Base-by-base conservation (phyloP, 1,140 invertebrate species). In the Hypsibius dujardini region DNA sequence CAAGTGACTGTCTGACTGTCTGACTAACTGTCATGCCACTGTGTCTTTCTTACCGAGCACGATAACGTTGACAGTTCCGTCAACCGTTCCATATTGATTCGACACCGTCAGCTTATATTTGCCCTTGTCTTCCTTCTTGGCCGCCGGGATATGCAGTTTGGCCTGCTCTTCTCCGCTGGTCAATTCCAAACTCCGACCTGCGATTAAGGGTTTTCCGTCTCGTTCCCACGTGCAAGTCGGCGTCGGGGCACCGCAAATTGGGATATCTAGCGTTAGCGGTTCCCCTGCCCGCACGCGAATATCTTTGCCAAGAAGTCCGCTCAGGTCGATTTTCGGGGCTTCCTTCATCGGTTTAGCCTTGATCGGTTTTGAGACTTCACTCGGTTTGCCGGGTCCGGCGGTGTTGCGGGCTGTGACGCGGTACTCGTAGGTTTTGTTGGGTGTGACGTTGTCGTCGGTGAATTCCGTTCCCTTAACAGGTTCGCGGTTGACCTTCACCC, bases 371-470 rank as follows among this genome's bases (percentile, higher is more conserved):
- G 92, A 95, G 7, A 89, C 84, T 46, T 95, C 89, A 74, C 92
- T 95, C 15, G 92, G 89, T 81, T 92, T 90, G 47, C 95, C 92
- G 75, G 88, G 83, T 67, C 95, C 95, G 69, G 93, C 95, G 40
- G 91, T 90, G 80, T 98, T 98, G 7, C 90, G 86, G 59, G 95
- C 95, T 2, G 88, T 88, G 1, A 98, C 88, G 75, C 95, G 86
- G 80, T 98, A 98, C 80, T 98, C 92, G 79, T 98, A 98, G 77
- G 93, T 89, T 79, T 96, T 94, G 73, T 90, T 91, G 77, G 93
- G 90, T 72, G 88, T 86, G 15, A 98, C 93, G 74, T 91, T 88
- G 70, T 93, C 89, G 77, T 97, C 94, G 71, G 86, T 86, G 76
- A 87, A 95, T 76, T 91, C 88, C 1, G 84, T 85, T 15, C 82